Conservation (phyloP, 1,140 invertebrate species). For the Rhizoglyphus robini region DNA sequence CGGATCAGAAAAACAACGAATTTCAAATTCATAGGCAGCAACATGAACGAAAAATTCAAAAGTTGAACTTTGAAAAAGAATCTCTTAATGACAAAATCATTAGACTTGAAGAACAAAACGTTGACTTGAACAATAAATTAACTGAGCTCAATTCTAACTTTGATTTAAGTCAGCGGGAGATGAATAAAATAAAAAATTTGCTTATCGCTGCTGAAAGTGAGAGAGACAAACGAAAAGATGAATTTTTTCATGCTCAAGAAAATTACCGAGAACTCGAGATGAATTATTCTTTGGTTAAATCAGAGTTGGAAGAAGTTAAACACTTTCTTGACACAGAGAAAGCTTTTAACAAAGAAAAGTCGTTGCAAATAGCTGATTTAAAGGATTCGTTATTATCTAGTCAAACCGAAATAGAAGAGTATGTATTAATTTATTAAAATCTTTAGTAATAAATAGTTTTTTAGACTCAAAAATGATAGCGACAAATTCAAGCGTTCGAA, state of each 20-base stretch:
- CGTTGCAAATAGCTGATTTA: neutral
- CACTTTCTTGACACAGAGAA: neutral
- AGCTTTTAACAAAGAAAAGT: neutral
- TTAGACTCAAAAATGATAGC: slow-evolving; percentile 9
- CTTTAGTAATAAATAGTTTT: no score
- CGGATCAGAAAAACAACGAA: neutral
- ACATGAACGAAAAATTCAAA: neutral
- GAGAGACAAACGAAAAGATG: neutral
- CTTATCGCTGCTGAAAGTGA: neutral
- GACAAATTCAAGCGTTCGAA: neutral
- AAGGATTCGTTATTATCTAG: slow-evolving; percentile 1
- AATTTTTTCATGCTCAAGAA: neutral
- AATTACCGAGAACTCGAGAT: neutral
- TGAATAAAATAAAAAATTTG: neutral
- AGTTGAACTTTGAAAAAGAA: neutral
- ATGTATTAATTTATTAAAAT: neutral
- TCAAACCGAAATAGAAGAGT: slow-evolving; percentile 6
- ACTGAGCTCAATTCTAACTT: neutral
- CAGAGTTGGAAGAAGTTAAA: neutral
- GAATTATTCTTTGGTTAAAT: neutral
- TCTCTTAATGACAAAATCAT: neutral
- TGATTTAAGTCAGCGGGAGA: neutral
- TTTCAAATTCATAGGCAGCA: neutral
- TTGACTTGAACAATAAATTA: neutral
- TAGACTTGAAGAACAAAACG: neutral